Base-by-base conservation (phyloP, 2,888 invertebrate species). In the Spisula subtruncata region DNA sequence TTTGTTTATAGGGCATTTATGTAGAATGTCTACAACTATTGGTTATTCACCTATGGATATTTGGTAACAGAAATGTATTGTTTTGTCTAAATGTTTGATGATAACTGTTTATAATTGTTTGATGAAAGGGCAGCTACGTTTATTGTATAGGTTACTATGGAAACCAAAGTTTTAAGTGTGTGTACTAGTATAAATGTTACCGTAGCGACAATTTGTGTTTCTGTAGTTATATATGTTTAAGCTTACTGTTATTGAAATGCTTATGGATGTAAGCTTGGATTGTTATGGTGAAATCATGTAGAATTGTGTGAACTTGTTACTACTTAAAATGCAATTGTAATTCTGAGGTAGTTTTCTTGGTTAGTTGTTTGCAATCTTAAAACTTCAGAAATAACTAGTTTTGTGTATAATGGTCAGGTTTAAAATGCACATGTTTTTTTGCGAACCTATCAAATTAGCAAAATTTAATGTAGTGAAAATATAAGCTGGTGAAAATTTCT, bases 61-160 rank as follows among this genome's bases (percentile, higher is more conserved):
- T 51, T 51, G 51, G 14, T 51, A 16, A 51, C 51, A 12, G 51
- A 51, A n/a, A n/a, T n/a, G n/a, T 12, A 12, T 66, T 66, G n/a
- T 56, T 66, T 66, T 66, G n/a, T 25, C 25, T 4, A 66, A 25
- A 66, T 66, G 12, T 66, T 66, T 12, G 60, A 32, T 75, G 18
- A 75, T 35, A 35, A 16, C 35, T 32, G 32, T 75, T n/a, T 66
- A 10, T 75, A 35, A 75, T 75, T 75, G 75, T 35, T 75, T 32
- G 29, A 35, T 75, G 32, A 35, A 75, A 75, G 35, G 60, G 75
- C 75, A 75, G 75, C 75, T 75, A 75, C 12, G 25, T 75, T 25
- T 75, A 35, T 75, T 35, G 75, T 75, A 32, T 35, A 16, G 75
- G 75, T 75, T 75, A 25, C 35, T 35, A 75, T 75, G 75, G 75